Base-by-base conservation (phyloP, 2,113 vertebrate species). In the Chloropsis hardwickii region DNA sequence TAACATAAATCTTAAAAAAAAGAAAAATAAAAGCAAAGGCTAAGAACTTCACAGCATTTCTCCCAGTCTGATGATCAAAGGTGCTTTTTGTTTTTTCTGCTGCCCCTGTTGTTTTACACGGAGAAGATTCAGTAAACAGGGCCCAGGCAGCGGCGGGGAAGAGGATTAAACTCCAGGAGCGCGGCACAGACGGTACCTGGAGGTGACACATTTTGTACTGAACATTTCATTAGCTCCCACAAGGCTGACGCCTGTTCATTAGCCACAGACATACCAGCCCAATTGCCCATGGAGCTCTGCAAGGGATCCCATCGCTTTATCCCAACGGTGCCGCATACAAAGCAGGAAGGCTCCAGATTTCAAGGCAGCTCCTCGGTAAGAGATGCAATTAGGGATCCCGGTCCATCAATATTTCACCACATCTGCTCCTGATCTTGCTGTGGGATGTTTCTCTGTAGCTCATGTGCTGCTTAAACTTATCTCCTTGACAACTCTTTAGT, bases 401-500 rank as follows among this genome's bases (percentile, higher is more conserved):
- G 39, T 37, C 94, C 92, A 93, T 96, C 94, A 95, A 48, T 95
- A 94, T 96, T 96, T 96, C 94, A 96, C 88, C 5, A 10, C 45
- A 27, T 82, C 77, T 64, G 60, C 56, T 88, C 92, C 37, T 71
- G 85, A 93, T 88, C 2, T 6, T 81, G 85, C 90, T 90, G 79
- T 64, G 64, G 86, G 90, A 81, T 95, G 82, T 39, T 84, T 94
- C 74, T 92, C 84, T 92, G 60, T 90, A 77, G 67, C 79, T 95
- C 76, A 2, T 84, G 69, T 45, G 69, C 72, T 92, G 72, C 80
- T 93, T 84, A 90, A 96, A 96, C 85, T 88, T 94, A 81, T 80
- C 82, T 96, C 92, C 92, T 93, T 94, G 92, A 88, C 95, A 96
- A 91, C 88, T 94, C 90, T 86, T 93, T 66, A 77, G 93, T 85